phyloP scores from a whole-genome alignment of 1,140 invertebrate genomes.

The Proctacanthus coquilletti region DNA sequence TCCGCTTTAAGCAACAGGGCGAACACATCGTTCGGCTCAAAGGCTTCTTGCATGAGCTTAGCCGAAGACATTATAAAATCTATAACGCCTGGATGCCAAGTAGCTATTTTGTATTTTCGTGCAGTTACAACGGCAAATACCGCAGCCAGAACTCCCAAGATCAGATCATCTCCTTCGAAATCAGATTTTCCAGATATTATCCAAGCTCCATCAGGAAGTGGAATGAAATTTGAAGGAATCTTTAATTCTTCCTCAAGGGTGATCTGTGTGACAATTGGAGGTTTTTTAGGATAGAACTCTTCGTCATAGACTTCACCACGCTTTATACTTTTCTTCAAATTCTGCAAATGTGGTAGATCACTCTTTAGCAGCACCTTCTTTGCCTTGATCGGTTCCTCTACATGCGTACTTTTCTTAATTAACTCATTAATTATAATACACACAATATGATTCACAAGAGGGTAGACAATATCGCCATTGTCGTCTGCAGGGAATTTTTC shows the following conservation, averaged over 20 bases:
- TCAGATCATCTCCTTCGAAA: constrained; percentile 21
- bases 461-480: constrained; percentile 13
- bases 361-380: constrained; percentile 16
- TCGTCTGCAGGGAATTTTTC: constrained; percentile 11
- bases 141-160: constrained; percentile 14
- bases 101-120: constrained; percentile 20
- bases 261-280: constrained; percentile 5
- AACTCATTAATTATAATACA: constrained; percentile 14
- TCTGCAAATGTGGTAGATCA: constrained; percentile 17
- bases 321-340: constrained; percentile 17
- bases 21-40: constrained; percentile 17
- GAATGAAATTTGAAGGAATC: constrained; percentile 17
- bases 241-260: constrained; percentile 23
- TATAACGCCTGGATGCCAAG: constrained; percentile 22
- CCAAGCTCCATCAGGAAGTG: constrained; percentile 21
- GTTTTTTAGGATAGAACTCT: constrained; percentile 9
- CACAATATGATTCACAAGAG: constrained; percentile 14
- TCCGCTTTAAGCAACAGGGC: constrained; percentile 15
- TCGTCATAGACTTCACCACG: constrained; percentile 19
- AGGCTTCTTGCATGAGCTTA: constrained; percentile 20
- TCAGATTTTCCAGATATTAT: constrained; percentile 17
- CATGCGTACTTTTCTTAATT: constrained; percentile 6
- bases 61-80: constrained; percentile 19
- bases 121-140: constrained; percentile 16
- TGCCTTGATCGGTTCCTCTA: constrained; percentile 17